These are phyloP conservation scores for Phorcus lineatus DNA, from an alignment of 2,888 invertebrate genomes.

Conservation along the genomic window DNA sequence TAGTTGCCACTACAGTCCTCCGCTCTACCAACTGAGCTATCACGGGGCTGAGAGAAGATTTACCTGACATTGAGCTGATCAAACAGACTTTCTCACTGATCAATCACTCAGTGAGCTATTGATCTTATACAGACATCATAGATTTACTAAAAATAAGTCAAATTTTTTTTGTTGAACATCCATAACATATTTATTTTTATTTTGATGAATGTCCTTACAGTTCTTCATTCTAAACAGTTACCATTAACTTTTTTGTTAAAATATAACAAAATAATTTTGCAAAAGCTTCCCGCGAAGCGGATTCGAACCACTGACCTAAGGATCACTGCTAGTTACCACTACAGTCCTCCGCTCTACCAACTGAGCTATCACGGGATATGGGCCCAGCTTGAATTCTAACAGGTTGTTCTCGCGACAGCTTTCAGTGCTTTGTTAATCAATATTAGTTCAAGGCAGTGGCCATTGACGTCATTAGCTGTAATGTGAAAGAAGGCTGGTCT, in stretches of 20 bases:
- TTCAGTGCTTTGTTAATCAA: background rate
- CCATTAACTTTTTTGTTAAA: too few relatives aligned
- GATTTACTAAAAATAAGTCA: too few relatives aligned
- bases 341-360: constrained; percentile 25
- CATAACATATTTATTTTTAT: too few relatives aligned
- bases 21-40: constrained; percentile 25
- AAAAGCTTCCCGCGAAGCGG: constrained; percentile 18
- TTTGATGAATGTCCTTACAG: too few relatives aligned
- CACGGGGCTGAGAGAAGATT: background rate
- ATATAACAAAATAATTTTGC: too few relatives aligned
- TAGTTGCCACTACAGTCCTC: constrained; percentile 16
- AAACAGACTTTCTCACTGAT: too few relatives aligned
- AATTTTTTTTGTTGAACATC: too few relatives aligned
- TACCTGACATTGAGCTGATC: too few relatives aligned
- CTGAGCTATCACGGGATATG: constrained; percentile 15
- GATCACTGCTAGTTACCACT: background rate
- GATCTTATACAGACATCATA: too few relatives aligned
- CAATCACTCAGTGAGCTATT: too few relatives aligned
- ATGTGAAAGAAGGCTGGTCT: too few relatives aligned
- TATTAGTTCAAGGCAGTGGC: background rate
- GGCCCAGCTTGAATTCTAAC: background rate
- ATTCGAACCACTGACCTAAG: constrained; percentile 22
- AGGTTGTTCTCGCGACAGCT: background rate
- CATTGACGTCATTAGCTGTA: background rate
- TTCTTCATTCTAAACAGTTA: too few relatives aligned